Evolutionary conservation across 2,888 invertebrate genomes (phyloP).

Genomic region (Harmothoe impar): DNA sequence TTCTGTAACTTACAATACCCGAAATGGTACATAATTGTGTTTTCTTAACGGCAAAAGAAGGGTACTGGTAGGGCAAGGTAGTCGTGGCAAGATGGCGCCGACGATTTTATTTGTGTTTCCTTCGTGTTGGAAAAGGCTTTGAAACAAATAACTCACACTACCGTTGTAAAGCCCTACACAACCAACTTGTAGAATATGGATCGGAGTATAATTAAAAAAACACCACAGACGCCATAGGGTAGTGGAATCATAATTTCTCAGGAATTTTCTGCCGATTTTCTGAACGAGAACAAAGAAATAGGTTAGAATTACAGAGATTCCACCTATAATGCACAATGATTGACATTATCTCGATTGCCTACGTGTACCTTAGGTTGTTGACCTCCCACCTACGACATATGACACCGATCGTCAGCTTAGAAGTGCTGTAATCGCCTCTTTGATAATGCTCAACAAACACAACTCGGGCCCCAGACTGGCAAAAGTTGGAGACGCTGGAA

Average conservation of each 20-base stretch:
- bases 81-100: conserved; percentile 45
- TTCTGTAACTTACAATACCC: background rate
- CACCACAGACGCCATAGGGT: background rate
- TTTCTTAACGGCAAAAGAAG: background rate
- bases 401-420: too few relatives aligned
- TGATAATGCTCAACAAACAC: conserved; percentile 27
- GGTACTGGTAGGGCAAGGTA: background rate
- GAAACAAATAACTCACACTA: too few relatives aligned
- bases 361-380: too few relatives aligned
- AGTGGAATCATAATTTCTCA: background rate
- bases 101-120: conserved; percentile 21
- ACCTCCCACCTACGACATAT: too few relatives aligned
- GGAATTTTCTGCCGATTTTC: background rate
- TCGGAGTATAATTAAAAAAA: background rate
- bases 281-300: background rate
- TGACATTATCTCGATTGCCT: background rate
- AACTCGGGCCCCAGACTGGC: background rate
- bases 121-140: conserved; percentile 19
- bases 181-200: background rate
- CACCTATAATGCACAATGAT: too few relatives aligned
- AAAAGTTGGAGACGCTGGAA: conserved; percentile 1
- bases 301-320: background rate
- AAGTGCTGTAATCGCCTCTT: background rate
- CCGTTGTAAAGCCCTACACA: background rate
- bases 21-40: background rate